phyloP scores from a whole-genome alignment of 2,113 vertebrate genomes.

The western clawed frog (Xenopus tropicalis) region DNA sequence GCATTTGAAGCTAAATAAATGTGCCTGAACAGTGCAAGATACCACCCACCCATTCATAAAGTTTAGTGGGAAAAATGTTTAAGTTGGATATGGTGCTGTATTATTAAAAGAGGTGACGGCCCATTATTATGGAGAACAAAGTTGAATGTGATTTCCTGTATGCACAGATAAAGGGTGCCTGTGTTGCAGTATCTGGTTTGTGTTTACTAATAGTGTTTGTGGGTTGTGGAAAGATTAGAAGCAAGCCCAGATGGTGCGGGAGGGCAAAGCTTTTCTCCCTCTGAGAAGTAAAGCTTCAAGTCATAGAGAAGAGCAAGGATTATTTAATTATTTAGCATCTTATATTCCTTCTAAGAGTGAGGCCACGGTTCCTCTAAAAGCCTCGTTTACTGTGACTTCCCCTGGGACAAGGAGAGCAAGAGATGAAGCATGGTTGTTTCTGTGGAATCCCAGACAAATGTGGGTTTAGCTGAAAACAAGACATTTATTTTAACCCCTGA shows the following conservation, averaged over 20 bases:
- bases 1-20: too few species aligned
- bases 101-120: too few species aligned
- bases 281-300: constrained; percentile 31
- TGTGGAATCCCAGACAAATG: constrained; percentile 39
- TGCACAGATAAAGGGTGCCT: too few species aligned
- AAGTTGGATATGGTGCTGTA: too few species aligned
- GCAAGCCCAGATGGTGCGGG: constrained; percentile 37
- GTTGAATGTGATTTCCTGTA: too few species aligned
- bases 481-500: constrained; percentile 25
- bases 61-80: too few species aligned
- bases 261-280: constrained; percentile 26
- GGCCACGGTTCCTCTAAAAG: constrained; percentile 44
- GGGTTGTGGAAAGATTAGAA: constrained; percentile 38
- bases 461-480: constrained; percentile 32
- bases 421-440: constrained; percentile 37
- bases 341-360: constrained; percentile 40
- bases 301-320: constrained; percentile 36
- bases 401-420: constrained; percentile 30
- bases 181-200: neutral
- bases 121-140: too few species aligned
- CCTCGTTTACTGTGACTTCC: constrained; percentile 41
- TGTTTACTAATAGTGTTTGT: constrained; percentile 30
- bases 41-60: too few species aligned
- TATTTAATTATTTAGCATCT: constrained; percentile 47
- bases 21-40: too few species aligned